Percentiles rank a stretch among this genome's conserved stretches.
Evolutionary conservation across 2,113 vertebrate species (phyloP).

Genomic region (Synodontis membranacea): DNA sequence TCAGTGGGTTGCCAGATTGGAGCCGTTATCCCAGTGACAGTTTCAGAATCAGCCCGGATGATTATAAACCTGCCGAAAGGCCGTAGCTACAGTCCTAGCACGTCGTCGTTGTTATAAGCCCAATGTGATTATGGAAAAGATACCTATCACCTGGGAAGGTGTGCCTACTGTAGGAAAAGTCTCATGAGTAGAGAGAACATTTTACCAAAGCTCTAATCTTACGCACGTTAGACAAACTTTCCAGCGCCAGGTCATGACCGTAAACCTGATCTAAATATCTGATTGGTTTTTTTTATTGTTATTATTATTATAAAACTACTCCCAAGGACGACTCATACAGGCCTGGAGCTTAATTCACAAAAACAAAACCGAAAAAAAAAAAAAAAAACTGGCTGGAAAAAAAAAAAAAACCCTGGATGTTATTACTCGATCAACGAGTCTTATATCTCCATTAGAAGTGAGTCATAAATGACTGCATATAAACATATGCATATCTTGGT

Average conservation of each 20-base stretch:
- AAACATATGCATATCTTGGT: not conserved
- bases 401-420: not conserved
- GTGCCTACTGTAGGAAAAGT: too few species aligned
- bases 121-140: not conserved
- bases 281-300: too few species aligned
- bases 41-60: not conserved
- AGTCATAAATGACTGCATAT: not conserved
- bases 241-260: not conserved
- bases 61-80: not conserved
- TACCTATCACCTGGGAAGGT: not conserved
- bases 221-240: not conserved
- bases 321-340: too few species aligned
- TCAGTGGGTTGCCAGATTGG: not conserved
- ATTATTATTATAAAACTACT: not conserved
- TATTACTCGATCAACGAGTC: not conserved
- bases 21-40: too few species aligned
- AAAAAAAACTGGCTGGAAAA: not conserved
- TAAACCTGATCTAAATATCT: not conserved
- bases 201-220: not conserved
- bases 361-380: not conserved
- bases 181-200: not conserved
- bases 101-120: not conserved
- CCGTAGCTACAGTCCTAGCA: not conserved
- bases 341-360: not conserved
- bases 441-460: not conserved